Percentiles rank a stretch among this genome's conserved stretches.
phyloP scores from a whole-genome alignment of 2,113 vertebrate genomes.

The Phyllopteryx taeniolatus region DNA sequence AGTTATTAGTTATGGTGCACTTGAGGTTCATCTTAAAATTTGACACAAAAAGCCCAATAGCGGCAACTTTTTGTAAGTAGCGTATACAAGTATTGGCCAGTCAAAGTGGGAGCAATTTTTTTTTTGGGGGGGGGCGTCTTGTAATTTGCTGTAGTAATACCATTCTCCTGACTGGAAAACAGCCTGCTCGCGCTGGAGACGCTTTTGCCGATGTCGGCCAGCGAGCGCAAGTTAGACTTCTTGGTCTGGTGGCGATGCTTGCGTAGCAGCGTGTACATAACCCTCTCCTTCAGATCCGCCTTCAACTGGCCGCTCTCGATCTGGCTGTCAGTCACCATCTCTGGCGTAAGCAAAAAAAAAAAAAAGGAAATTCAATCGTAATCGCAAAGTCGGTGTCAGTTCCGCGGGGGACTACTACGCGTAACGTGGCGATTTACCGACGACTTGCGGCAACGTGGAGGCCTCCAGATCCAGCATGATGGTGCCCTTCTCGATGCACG shows the following conservation, averaged over 20 bases:
- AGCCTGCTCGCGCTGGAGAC: constrained; percentile 97
- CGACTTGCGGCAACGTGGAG: constrained; percentile 85
- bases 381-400: neutral
- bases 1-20: too few relatives aligned
- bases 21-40: too few relatives aligned
- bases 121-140: too few relatives aligned
- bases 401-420: accelerated
- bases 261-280: constrained; percentile 89
- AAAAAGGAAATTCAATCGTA: neutral
- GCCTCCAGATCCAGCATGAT: constrained; percentile 90
- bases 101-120: too few relatives aligned
- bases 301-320: constrained; percentile 86
- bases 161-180: constrained; percentile 92
- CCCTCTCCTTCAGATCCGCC: constrained; percentile 88
- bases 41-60: too few relatives aligned
- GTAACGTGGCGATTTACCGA: constrained; percentile 77
- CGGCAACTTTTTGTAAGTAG: too few relatives aligned
- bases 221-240: constrained; percentile 96
- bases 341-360: constrained; percentile 54
- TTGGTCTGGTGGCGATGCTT: constrained; percentile 98
- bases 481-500: constrained; percentile 90
- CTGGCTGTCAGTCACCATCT: constrained; percentile 89
- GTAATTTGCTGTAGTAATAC: constrained; percentile 72
- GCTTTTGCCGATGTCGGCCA: constrained; percentile 97
- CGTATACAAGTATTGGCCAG: too few relatives aligned